Evolutionary conservation across 1,140 invertebrate species (phyloP).

Genomic region (Apolygus lucorum): DNA sequence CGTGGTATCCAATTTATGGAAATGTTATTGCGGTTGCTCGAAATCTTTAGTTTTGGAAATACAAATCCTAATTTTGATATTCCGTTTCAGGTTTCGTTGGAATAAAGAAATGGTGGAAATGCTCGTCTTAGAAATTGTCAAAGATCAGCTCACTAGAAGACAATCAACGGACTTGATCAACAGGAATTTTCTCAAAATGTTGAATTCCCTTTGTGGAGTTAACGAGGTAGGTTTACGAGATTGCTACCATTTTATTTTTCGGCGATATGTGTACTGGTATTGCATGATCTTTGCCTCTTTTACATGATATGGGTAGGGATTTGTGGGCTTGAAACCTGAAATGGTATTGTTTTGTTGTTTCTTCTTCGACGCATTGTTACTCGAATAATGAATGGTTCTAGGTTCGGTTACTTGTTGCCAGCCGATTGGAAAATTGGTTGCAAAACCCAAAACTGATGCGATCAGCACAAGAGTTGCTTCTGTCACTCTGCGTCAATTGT

Average conservation of each 20-base stretch:
- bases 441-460: slow-evolving; percentile 90
- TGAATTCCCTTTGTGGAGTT: slow-evolving; percentile 76
- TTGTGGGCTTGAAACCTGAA: too few species aligned
- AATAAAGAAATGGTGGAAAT: slow-evolving; percentile 61
- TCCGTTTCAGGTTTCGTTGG: slow-evolving; percentile 28
- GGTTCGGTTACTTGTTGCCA: slow-evolving; percentile 70
- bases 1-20: too few species aligned
- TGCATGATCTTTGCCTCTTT: background rate
- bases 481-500: slow-evolving; percentile 85
- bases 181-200: slow-evolving; percentile 74
- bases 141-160: slow-evolving; percentile 74
- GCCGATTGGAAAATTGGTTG: slow-evolving; percentile 84
- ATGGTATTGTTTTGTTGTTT: too few species aligned
- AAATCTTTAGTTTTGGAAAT: too few species aligned
- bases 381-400: too few species aligned
- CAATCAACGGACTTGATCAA: slow-evolving; percentile 79
- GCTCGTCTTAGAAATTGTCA: slow-evolving; percentile 74
- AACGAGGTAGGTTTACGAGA: slow-evolving; percentile 49
- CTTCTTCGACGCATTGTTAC: too few species aligned
- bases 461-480: slow-evolving; percentile 85
- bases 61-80: too few species aligned
- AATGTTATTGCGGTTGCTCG: too few species aligned
- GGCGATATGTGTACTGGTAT: too few species aligned
- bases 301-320: too few species aligned
- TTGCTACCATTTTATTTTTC: too few species aligned